phyloP scores from a whole-genome alignment of 2,797 vertebrate genomes.

The Channallabes apus region DNA sequence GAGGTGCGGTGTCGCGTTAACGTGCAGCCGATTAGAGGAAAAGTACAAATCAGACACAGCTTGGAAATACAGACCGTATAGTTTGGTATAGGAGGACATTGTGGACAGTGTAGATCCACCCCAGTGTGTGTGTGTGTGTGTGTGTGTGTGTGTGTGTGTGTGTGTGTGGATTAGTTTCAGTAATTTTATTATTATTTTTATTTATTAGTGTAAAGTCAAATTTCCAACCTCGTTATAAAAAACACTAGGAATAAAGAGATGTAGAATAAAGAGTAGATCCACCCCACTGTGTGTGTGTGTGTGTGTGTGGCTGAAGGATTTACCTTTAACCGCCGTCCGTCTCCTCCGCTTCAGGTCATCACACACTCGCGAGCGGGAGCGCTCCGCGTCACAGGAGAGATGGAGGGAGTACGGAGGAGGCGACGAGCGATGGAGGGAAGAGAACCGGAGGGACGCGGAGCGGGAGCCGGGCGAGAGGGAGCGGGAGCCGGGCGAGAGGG shows the following conservation, averaged over 20 bases:
- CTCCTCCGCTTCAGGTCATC: constrained; percentile 63
- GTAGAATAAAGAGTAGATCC: too few relatives aligned
- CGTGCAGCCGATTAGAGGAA: too few relatives aligned
- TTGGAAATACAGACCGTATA: background rate
- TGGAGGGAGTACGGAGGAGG: constrained; percentile 61
- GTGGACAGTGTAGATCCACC: background rate
- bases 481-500: constrained; percentile 43
- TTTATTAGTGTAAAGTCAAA: too few relatives aligned
- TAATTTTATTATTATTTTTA: too few relatives aligned
- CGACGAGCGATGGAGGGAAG: constrained; percentile 60
- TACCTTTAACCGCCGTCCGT: too few relatives aligned
- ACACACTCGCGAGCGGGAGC: constrained; percentile 67
- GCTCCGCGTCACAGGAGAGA: constrained; percentile 64
- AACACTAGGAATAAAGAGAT: background rate
- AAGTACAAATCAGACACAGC: background rate
- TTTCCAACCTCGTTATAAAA: background rate
- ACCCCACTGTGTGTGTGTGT: too few relatives aligned
- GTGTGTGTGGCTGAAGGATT: background rate
- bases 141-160: too few relatives aligned
- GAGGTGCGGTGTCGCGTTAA: constrained; percentile 62
- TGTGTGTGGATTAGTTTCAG: too few relatives aligned
- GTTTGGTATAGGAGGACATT: background rate
- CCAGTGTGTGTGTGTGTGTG: too few relatives aligned
- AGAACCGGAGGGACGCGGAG: constrained; percentile 42
- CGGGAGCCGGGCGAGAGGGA: constrained; percentile 48